Evolutionary conservation across 1,140 invertebrate species (phyloP).

Genomic region (Drosophila oshimai): DNA sequence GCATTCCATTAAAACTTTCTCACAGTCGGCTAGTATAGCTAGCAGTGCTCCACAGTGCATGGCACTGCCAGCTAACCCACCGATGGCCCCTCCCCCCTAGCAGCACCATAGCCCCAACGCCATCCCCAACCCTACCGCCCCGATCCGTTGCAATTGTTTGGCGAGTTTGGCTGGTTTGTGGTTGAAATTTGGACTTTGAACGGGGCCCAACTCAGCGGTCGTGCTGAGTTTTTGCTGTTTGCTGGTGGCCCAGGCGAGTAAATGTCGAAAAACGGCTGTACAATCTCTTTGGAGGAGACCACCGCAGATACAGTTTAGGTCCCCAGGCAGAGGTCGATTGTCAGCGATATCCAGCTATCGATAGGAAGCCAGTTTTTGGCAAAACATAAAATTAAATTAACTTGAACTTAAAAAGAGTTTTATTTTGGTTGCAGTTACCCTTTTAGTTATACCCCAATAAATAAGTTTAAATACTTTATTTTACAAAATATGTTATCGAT

Average conservation of each 20-base stretch:
- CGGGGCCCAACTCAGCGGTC: constrained; percentile 38
- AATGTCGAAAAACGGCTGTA: constrained; percentile 65
- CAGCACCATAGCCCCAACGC: not conserved
- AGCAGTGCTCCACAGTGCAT: constrained; percentile 43
- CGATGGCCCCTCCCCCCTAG: not conserved
- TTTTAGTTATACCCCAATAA: no score
- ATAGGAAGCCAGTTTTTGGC: not conserved
- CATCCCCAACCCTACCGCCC: not conserved
- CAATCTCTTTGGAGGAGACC: constrained; percentile 65
- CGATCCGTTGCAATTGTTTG: constrained; percentile 72
- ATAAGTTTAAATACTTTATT: no score
- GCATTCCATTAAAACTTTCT: constrained; percentile 83
- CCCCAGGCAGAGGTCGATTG: not conserved
- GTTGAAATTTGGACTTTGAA: constrained; percentile 76
- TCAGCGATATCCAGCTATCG: not conserved
- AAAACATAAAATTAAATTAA: not conserved
- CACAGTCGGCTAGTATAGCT: constrained; percentile 76
- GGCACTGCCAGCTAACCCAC: constrained; percentile 38
- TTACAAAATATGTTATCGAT: no score
- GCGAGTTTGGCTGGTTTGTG: constrained; percentile 73
- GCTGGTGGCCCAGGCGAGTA: constrained; percentile 29
- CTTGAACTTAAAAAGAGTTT: no score
- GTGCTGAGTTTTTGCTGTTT: constrained; percentile 20
- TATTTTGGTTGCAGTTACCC: no score
- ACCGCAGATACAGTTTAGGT: constrained; percentile 33